Conservation (phyloP, 2,113 vertebrate genomes). For the Alaudala cheleensis region DNA sequence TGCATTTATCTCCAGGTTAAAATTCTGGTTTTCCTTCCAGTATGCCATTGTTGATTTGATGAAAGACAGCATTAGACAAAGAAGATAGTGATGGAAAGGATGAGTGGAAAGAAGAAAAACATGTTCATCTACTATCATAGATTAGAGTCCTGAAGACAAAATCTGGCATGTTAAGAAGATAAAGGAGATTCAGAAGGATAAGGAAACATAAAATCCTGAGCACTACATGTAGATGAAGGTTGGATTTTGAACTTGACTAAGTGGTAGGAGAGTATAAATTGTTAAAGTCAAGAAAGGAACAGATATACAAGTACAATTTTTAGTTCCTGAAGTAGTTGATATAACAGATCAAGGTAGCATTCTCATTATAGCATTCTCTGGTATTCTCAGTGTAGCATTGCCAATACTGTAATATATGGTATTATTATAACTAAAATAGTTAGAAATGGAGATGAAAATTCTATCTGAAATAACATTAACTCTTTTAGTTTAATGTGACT, state of each 20-base stretch:
- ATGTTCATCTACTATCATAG: neutral
- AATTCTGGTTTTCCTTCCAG: neutral
- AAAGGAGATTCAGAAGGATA: neutral
- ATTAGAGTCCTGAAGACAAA: neutral
- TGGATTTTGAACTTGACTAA: neutral
- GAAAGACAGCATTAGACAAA: neutral
- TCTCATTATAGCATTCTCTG: neutral
- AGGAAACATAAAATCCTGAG: neutral
- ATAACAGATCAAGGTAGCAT: neutral
- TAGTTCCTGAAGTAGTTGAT: neutral
- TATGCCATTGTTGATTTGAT: neutral
- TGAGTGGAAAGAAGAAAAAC: neutral
- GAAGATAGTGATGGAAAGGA: neutral
- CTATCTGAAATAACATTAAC: neutral
- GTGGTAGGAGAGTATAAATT: neutral
- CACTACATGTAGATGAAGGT: neutral
- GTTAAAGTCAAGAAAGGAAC: neutral
- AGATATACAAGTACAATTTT: neutral
- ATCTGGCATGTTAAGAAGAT: neutral
- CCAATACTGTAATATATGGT: neutral
- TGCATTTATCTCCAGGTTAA: neutral
- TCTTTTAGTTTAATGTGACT: neutral
- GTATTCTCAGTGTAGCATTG: neutral
- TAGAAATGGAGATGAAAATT: neutral
- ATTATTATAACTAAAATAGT: neutral